A percentile compares a stretch with the other conserved stretches of the same genome.
Evolutionary conservation across 2,113 vertebrate genomes (phyloP).

Genomic region (Chauna torquata): DNA sequence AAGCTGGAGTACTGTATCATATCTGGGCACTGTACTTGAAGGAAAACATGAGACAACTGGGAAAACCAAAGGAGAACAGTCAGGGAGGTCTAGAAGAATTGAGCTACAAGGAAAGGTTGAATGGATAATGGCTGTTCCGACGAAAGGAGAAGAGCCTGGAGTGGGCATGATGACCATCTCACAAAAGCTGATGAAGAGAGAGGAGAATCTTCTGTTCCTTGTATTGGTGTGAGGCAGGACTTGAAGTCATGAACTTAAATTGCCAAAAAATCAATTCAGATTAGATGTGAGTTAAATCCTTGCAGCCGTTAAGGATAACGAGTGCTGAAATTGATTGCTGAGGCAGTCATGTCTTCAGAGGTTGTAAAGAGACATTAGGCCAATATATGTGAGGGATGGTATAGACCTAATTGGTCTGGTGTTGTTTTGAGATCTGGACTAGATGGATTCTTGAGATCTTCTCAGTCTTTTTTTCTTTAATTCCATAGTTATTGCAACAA

Average conservation of each 20-base stretch:
- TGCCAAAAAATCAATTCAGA: conserved; percentile 18
- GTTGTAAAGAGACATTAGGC: not conserved
- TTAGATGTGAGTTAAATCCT: conserved; percentile 44
- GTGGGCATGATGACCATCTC: conserved; percentile 32
- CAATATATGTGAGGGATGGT: not conserved
- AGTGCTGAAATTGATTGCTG: conserved; percentile 4
- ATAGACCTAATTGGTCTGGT: not conserved
- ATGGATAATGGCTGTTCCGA: not conserved
- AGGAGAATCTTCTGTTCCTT: conserved; percentile 40
- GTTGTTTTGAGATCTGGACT: not conserved
- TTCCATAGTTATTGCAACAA: not conserved
- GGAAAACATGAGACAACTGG: not conserved
- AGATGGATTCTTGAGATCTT: not conserved
- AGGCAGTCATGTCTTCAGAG: not conserved
- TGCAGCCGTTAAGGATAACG: not conserved
- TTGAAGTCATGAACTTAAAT: conserved; percentile 10
- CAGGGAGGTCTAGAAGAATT: not conserved
- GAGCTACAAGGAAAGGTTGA: not conserved
- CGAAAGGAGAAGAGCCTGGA: not conserved
- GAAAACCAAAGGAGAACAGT: not conserved
- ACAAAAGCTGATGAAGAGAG: conserved; percentile 58
- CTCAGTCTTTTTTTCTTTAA: not conserved
- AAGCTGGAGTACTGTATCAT: not conserved
- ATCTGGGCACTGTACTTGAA: not conserved
- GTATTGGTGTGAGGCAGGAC: not conserved